Base-by-base conservation (phyloP, 1,140 invertebrate genomes). In the Mya arenaria region DNA sequence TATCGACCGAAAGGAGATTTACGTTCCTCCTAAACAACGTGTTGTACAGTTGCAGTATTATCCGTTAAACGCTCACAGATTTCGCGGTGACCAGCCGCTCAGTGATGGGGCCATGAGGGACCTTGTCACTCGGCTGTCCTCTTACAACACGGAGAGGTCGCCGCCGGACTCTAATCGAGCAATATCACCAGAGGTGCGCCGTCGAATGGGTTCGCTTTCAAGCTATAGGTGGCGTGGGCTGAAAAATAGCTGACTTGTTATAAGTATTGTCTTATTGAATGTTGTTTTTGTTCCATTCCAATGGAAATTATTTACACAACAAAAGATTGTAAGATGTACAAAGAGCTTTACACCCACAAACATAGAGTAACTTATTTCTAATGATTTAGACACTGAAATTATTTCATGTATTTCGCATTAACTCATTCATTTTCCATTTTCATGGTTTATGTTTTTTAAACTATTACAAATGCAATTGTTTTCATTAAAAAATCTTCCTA, bases 1-100 rank as follows among this genome's bases (percentile, higher is more conserved):
- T 30, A 79, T 79, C 37, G 55, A 79, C n/a, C 36, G 52, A n/a
- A 69, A 32, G 36, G 77, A 79, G 19, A 79, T 79, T 25, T 79
- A 79, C 56, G 77, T 79, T 17, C 77, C 77, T 15, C 77, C 77
- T 1, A 66, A 58, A 60, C 6, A 74, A 39, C n/a, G n/a, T n/a
- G 48, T 37, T 4, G 77, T 79, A 1, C 25, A 28, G 44, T 15
- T 60, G 13, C 39, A 79, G 19, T 79, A 79, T 79, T 79, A 23
- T 34, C 52, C 10, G 5, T 10, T 79, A 1, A 65, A 69, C 8
- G n/a, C 39, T 34, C 63, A 79, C 28, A 13, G 77, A 15, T 79
- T 79, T 32, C 68, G 69, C 28, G 77, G 77, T 17, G 69, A 36
- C 1, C 10, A 37, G n/a, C 36, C 65, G 17, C 36, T 79, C 8